Conservation (phyloP, 2,888 invertebrate species). For the Nyleta sp. region DNA sequence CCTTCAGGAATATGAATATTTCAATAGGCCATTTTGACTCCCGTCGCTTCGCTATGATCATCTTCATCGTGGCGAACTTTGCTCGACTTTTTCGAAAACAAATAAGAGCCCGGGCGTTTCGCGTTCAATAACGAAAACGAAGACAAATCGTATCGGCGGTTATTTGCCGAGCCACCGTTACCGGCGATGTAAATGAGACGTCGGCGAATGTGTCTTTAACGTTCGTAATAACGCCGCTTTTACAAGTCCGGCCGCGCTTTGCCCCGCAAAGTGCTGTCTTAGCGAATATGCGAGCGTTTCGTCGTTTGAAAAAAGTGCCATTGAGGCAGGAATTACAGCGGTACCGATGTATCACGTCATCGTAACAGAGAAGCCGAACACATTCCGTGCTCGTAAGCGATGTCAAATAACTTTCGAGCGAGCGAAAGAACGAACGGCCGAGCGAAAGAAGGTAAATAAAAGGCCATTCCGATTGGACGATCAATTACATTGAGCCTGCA, state of each 20-base stretch:
- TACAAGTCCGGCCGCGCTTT: constrained; percentile 15
- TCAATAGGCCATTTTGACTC: constrained; percentile 49
- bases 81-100: constrained; percentile 29
- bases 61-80: constrained; percentile 6
- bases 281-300: constrained; percentile 52
- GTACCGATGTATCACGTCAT: constrained; percentile 67
- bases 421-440: constrained; percentile 74
- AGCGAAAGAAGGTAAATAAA: constrained; percentile 81
- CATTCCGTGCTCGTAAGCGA: constrained; percentile 77
- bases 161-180: constrained; percentile 15
- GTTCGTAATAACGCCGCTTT: constrained; percentile 30
- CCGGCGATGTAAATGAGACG: constrained; percentile 32
- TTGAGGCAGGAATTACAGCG: constrained; percentile 54
- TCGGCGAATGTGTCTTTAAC: constrained; percentile 29
- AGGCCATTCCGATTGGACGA: constrained; percentile 82
- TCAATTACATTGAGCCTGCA: constrained; percentile 81
- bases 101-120: constrained; percentile 12
- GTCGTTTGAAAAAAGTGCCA: constrained; percentile 52
- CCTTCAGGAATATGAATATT: constrained; percentile 55
- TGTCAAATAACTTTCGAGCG: constrained; percentile 79
- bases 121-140: constrained; percentile 38
- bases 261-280: constrained; percentile 46
- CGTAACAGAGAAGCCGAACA: constrained; percentile 70
- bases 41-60: neutral
- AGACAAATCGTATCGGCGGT: constrained; percentile 32